These are phyloP conservation scores for Holacanthus passer DNA, from an alignment of 2,113 vertebrate genomes.

Conservation along the genomic window DNA sequence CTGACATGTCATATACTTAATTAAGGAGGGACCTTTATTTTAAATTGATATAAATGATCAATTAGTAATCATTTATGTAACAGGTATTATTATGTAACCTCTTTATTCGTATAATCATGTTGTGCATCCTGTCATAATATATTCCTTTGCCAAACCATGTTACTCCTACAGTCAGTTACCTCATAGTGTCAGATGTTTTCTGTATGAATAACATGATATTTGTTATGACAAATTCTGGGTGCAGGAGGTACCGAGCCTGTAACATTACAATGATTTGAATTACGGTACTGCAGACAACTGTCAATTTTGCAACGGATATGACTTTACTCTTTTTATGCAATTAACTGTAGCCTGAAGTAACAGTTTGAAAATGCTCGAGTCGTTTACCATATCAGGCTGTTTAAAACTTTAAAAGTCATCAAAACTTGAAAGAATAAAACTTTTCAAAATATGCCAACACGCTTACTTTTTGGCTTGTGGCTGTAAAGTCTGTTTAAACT, in stretches of 20 bases:
- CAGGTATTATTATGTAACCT: too few species aligned
- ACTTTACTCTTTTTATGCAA: neutral
- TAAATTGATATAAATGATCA: neutral
- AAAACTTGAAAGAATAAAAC: neutral
- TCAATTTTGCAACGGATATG: too few species aligned
- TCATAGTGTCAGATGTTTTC: too few species aligned
- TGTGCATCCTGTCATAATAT: neutral
- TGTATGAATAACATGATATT: too few species aligned
- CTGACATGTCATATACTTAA: neutral
- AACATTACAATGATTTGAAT: too few species aligned
- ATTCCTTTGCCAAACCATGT: too few species aligned
- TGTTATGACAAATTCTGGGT: too few species aligned
- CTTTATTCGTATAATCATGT: neutral
- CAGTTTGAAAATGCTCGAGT: neutral
- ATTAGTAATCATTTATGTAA: too few species aligned
- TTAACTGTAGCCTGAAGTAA: neutral
- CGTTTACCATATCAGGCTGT: neutral
- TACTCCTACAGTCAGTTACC: too few species aligned
- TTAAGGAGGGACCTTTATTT: too few species aligned
- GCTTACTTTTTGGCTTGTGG: neutral
- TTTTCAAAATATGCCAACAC: neutral
- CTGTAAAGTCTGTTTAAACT: conserved; percentile 1
- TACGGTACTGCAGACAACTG: too few species aligned
- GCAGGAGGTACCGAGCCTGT: too few species aligned
- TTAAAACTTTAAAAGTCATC: neutral